A percentile compares a stretch with the other conserved stretches of the same genome.
Conservation (phyloP, 2,888 invertebrate species). For the Anaspis maculata region DNA sequence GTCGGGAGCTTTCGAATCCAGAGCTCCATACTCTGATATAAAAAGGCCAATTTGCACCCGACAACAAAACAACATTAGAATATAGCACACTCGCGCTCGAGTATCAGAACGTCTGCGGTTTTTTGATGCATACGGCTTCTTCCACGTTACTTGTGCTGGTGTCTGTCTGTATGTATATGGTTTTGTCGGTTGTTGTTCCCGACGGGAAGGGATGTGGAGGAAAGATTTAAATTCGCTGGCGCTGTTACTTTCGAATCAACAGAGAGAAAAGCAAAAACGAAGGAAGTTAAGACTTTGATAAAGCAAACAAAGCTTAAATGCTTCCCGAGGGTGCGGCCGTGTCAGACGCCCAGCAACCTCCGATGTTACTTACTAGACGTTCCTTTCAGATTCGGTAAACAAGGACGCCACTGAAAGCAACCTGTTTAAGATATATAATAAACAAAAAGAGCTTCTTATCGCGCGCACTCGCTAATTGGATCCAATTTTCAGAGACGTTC, state of each 20-base stretch:
- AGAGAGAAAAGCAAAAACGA: slow-evolving; percentile 27
- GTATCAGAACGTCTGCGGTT: no score
- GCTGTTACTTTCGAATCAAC: slow-evolving; percentile 23
- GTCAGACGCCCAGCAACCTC: slow-evolving; percentile 6
- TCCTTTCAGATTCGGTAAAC: slow-evolving; percentile 7
- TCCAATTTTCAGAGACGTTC: neutral
- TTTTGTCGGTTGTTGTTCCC: no score
- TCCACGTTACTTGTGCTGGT: no score
- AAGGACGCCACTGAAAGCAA: slow-evolving; percentile 7
- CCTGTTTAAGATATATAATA: slow-evolving; percentile 10
- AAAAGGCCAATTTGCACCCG: no score
- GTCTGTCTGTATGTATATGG: no score
- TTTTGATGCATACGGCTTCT: no score
- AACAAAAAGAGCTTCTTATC: slow-evolving; percentile 3
- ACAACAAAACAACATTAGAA: no score
- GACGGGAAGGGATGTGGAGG: no score
- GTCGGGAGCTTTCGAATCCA: no score
- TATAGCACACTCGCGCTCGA: no score
- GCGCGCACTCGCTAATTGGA: slow-evolving; percentile 10
- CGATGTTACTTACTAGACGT: no score
- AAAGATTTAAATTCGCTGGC: slow-evolving; percentile 12
- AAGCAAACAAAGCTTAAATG: slow-evolving; percentile 33
- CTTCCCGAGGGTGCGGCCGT: slow-evolving; percentile 23
- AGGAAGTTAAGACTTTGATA: slow-evolving; percentile 31
- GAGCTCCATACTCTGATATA: no score